These are phyloP conservation scores for Halcyon badia DNA, from an alignment of 2,797 vertebrate species.

Conservation along the genomic window DNA sequence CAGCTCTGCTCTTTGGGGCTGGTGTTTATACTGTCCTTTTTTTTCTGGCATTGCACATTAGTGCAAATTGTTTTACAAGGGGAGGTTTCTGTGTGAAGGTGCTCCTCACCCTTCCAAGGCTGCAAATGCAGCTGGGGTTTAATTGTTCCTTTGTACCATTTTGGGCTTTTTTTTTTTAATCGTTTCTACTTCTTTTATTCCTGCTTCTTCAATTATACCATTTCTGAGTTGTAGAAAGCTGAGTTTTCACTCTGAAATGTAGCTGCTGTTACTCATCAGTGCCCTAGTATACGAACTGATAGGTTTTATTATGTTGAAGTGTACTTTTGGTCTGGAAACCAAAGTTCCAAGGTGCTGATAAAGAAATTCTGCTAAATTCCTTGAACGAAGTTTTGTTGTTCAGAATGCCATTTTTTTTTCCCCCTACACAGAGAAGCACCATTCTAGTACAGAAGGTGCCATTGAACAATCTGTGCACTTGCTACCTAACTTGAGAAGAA, in stretches of 20 bases:
- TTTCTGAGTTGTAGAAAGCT: not conserved
- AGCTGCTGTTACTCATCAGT: not conserved
- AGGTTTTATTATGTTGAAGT: not conserved
- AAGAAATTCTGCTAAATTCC: not conserved
- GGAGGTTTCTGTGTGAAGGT: not conserved
- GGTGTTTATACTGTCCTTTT: accelerated
- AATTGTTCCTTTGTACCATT: accelerated
- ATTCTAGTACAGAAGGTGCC: not conserved
- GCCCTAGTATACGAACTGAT: not conserved
- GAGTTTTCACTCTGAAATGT: not conserved
- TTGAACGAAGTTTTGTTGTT: not conserved
- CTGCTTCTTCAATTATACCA: not conserved
- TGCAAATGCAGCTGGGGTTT: not conserved
- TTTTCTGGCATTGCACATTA: accelerated
- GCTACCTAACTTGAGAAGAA: not conserved
- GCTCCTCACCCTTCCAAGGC: not conserved
- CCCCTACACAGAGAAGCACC: not conserved
- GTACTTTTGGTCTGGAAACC: not conserved
- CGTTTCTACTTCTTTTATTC: not conserved
- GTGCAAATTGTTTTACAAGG: accelerated
- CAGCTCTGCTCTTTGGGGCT: not conserved
- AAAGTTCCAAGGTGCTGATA: not conserved
- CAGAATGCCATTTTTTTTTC: not conserved
- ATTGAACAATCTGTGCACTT: not conserved
- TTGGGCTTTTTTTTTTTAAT: not conserved